These are phyloP conservation scores for Cydia strobilella DNA, from an alignment of 1,140 invertebrate species.

Conservation along the genomic window DNA sequence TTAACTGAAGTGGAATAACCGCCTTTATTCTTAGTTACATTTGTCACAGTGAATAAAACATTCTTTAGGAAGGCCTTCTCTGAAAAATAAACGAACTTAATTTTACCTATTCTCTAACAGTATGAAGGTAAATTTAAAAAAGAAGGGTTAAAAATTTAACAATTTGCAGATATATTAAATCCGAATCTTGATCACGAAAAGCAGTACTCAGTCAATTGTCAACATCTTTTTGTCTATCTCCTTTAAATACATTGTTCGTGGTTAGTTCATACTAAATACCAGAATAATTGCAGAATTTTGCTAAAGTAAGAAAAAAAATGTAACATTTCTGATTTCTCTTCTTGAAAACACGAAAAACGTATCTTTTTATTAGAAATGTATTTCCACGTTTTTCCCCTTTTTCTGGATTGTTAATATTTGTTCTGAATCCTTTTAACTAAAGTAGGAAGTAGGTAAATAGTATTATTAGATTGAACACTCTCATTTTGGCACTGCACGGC, in stretches of 20 bases:
- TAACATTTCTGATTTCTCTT: not conserved
- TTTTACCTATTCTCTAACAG: no score
- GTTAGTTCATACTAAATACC: not conserved
- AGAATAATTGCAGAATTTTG: not conserved
- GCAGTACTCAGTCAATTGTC: conserved; percentile 8
- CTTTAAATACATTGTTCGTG: not conserved
- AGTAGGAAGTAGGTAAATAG: not conserved
- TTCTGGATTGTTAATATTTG: not conserved
- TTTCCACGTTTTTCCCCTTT: not conserved
- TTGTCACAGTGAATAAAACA: no score
- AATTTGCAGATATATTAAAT: not conserved
- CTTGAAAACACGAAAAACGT: not conserved
- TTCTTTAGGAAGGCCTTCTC: no score
- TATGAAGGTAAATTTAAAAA: no score
- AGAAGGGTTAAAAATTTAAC: no score
- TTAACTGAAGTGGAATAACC: no score
- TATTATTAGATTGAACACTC: not conserved
- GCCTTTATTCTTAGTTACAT: no score
- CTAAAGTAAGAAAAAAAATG: no score
- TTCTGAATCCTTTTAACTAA: not conserved
- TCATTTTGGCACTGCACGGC: not conserved
- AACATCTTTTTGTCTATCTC: conserved; percentile 8
- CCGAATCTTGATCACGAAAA: not conserved
- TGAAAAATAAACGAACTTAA: no score
- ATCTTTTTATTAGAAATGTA: not conserved